Evolutionary conservation across 2,797 vertebrate genomes (phyloP).

Genomic region (Scarus forsteni): DNA sequence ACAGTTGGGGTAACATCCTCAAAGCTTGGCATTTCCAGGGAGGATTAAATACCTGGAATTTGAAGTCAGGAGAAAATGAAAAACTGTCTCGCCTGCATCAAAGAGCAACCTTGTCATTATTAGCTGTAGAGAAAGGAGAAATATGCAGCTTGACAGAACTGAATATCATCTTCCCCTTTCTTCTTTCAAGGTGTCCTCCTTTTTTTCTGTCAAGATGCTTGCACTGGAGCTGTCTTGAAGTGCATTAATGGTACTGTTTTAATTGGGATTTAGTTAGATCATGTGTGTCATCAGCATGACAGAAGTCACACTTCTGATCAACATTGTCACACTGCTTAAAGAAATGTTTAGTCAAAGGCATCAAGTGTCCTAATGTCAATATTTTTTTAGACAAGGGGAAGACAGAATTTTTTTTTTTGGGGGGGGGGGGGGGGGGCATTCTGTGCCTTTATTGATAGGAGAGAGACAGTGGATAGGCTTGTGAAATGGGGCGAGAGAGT

Average conservation of each 20-base stretch:
- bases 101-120: constrained; percentile 78
- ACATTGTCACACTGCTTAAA: constrained; percentile 49
- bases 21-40: constrained; percentile 77
- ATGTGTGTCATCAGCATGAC: constrained; percentile 31
- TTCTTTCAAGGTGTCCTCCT: constrained; percentile 71
- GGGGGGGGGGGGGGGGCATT: no score
- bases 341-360: constrained; percentile 38
- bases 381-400: constrained; percentile 40
- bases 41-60: constrained; percentile 79
- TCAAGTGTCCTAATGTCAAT: constrained; percentile 20
- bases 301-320: constrained; percentile 43
- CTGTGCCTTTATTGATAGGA: no score
- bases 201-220: constrained; percentile 58
- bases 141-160: constrained; percentile 72
- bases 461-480: no score
- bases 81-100: constrained; percentile 75
- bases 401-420: no score
- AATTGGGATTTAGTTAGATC: constrained; percentile 66
- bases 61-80: constrained; percentile 78
- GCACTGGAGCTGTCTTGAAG: constrained; percentile 43
- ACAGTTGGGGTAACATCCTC: constrained; percentile 74
- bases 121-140: constrained; percentile 61
- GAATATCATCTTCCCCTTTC: constrained; percentile 66
- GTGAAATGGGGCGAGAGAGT: no score
- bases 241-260: constrained; percentile 50